These are phyloP conservation scores for Cotesia typhae DNA, from an alignment of 1,140 invertebrate genomes.

Conservation along the genomic window DNA sequence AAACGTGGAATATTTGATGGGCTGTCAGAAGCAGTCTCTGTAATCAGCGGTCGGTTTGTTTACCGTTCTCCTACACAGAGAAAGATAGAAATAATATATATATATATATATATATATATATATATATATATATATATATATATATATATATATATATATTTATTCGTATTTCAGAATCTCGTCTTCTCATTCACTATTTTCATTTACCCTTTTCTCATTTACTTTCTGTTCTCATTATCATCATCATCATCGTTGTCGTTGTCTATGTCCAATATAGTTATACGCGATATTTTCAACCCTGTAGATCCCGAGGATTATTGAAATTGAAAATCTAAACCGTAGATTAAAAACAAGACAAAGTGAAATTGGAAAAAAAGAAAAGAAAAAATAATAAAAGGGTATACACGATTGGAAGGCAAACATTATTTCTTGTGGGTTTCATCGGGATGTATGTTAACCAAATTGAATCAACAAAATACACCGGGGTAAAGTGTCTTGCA, in stretches of 20 bases:
- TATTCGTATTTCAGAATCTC: not conserved
- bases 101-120: not conserved
- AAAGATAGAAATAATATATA: slow-evolving; percentile 5
- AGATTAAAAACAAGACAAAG: not conserved
- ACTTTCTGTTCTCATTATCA: slow-evolving; percentile 18
- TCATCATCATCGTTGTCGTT: slow-evolving; percentile 16
- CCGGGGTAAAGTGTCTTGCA: too few relatives aligned
- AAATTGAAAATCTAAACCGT: too few relatives aligned
- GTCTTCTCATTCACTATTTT: slow-evolving; percentile 24
- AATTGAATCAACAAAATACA: too few relatives aligned
- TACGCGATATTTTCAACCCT: slow-evolving; percentile 11
- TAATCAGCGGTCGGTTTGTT: slow-evolving; percentile 65
- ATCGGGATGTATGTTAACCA: too few relatives aligned
- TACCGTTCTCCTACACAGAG: slow-evolving; percentile 47
- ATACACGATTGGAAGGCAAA: not conserved
- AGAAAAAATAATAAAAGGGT: not conserved
- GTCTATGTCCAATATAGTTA: not conserved
- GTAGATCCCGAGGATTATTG: not conserved
- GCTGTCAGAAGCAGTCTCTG: slow-evolving; percentile 65
- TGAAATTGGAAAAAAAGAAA: not conserved
- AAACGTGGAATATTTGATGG: slow-evolving; percentile 65
- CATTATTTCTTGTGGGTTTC: too few relatives aligned
- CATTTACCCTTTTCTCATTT: slow-evolving; percentile 16
- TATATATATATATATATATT: not conserved
- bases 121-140: not conserved